Base-by-base conservation (phyloP, 2,797 vertebrate genomes). In the Eulemur albifrons region DNA sequence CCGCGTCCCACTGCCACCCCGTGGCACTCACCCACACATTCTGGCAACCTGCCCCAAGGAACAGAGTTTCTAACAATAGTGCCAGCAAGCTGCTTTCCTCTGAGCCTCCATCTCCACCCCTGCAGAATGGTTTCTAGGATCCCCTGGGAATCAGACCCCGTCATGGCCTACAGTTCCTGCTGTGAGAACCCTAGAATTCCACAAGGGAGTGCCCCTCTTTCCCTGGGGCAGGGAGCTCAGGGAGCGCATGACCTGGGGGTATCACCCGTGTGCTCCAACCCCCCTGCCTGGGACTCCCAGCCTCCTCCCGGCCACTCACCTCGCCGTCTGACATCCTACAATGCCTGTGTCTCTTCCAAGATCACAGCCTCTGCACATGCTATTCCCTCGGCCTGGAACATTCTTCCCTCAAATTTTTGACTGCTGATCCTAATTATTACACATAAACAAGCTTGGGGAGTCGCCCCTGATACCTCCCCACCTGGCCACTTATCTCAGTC, bases 151-250 rank as follows among this genome's bases (percentile, higher is more conserved):
- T 30, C 12, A 7, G 21, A 27, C 50, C 21, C 52, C 48, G 43
- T 35, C 35, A 65, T 0, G 1, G 11, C 15, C 52, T 82, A 12
- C 0, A 5, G 52, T 32, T 63, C 11, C 27, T 35, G 72, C 63
- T 72, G 32, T 67, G 40, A 72, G 18, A 70, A 91, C 48, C 52
- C 52, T 10, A 7, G 14, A 43, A 63, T 40, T 59, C n/a, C 11
- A 2, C 1, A n/a, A 8, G 52, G 2, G 0, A n/a, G 7, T 11
- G 7, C 1, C 4, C 48, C 50, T n/a, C 25, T 4, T n/a, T 20
- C 54, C 12, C 70, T 17, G 20, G 0, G 20, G 25, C 45, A 88
- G 85, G 77, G 9, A 63, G 54, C 48, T 69, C 38, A 59, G 38
- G 21, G 52, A 59, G 20, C 14, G 21, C 65, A 27, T 5, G 21